Percentiles rank a stretch among this genome's conserved stretches.
Conservation (phyloP, 1,140 invertebrate species). For the Bombus confusus region DNA sequence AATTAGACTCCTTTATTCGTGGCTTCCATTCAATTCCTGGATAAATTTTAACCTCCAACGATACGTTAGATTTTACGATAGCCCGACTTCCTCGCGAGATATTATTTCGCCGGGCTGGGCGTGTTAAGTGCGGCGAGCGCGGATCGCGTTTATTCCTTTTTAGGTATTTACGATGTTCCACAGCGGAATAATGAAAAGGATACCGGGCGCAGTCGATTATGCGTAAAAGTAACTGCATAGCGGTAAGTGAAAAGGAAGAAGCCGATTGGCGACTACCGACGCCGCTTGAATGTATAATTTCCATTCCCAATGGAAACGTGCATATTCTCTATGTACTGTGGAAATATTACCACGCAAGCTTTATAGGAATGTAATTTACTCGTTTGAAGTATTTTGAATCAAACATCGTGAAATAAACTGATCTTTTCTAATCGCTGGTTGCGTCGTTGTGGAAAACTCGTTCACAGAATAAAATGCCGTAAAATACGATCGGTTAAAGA, state of each 20-base stretch:
- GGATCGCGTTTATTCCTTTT: slow-evolving; percentile 35
- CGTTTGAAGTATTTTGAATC: neutral
- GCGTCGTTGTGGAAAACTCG: neutral
- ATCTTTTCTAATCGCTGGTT: neutral
- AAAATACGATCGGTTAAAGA: too few species aligned
- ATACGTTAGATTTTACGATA: slow-evolving; percentile 24
- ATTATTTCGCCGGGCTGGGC: neutral
- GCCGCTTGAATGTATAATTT: slow-evolving; percentile 28
- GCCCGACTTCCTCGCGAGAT: slow-evolving; percentile 8
- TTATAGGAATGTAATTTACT: neutral
- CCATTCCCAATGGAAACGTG: neutral
- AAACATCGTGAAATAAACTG: neutral
- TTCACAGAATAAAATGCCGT: neutral
- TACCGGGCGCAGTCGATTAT: slow-evolving; percentile 18
- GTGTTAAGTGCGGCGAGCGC: slow-evolving; percentile 7
- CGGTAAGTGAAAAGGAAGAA: slow-evolving; percentile 43
- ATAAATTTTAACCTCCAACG: slow-evolving; percentile 9
- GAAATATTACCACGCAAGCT: neutral
- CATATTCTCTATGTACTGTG: neutral
- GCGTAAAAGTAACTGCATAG: slow-evolving; percentile 41
- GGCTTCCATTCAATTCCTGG: neutral
- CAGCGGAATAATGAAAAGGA: slow-evolving; percentile 40
- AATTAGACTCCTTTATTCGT: too few species aligned
- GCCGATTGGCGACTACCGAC: slow-evolving; percentile 23
- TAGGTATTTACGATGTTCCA: slow-evolving; percentile 26